Evolutionary conservation across 2,888 invertebrate genomes (phyloP), one percentile per base, ranked within the genome.

Genomic region (Polyommatus icarus): DNA sequence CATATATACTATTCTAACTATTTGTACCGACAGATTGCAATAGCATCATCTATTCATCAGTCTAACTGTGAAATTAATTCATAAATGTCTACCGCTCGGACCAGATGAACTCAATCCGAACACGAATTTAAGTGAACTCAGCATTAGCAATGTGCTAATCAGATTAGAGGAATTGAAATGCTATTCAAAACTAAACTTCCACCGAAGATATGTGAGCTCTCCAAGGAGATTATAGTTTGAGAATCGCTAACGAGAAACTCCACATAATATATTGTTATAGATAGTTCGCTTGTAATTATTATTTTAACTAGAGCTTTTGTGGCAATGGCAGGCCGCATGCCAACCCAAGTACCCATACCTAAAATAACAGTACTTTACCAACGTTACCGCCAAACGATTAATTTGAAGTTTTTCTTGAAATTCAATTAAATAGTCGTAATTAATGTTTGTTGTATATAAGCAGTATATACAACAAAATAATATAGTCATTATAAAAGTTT

Each of bases 111-210:
- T 67, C 40, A 72, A 72, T 72, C 10, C 10, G 20, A 72, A 72
- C 67, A 29, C n/a, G 72, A 40, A n/a, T 72, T 7, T 36, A 71
- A 71, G 71, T 72, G 40, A 40, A n/a, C 7, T 72, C 20, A 67
- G 40, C 20, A 20, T 32, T 36, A 36, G 40, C 72, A 40, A 71
- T 40, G 72, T 40, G 20, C 20, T 72, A 40, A 72, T 72, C 72
- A 72, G n/a, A 72, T 72, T 40, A 40, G 72, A 10, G n/a, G 40
- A 72, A 72, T 72, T 40, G 40, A 18, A 72, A 72, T 72, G 40
- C 15, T 72, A 72, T 72, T 72, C 72, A 72, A 72, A 36, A 72
- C 36, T n/a, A 72, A 72, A 72, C 72, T 72, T 72, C 71, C n/a
- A 72, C 40, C 40, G 40, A 40, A 40, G 72, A 36, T 72, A 72